phyloP scores from a whole-genome alignment of 2,888 invertebrate genomes.

The Nemapogon koenigi region DNA sequence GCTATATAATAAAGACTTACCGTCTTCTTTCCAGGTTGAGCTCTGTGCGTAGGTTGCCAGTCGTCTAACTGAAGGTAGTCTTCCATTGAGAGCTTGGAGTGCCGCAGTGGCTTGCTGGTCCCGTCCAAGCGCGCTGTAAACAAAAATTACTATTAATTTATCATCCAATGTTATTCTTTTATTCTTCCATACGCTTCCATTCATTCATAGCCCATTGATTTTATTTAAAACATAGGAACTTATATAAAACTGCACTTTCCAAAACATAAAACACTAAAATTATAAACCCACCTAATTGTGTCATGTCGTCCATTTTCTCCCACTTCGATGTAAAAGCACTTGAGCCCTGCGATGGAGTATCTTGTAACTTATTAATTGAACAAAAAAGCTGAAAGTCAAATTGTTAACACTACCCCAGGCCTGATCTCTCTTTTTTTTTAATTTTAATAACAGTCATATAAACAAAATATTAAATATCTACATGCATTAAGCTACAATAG shows the following conservation, averaged over 20 bases:
- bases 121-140: constrained; percentile 92
- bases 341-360: constrained; percentile 55
- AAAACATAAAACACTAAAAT: too few relatives aligned
- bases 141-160: too few relatives aligned
- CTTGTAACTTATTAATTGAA: constrained; percentile 35
- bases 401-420: constrained; percentile 44
- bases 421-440: neutral
- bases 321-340: constrained; percentile 72
- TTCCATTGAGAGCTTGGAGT: constrained; percentile 81
- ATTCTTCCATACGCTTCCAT: too few relatives aligned
- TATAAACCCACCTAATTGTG: constrained; percentile 80
- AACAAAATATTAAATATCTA: too few relatives aligned
- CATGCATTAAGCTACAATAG: too few relatives aligned
- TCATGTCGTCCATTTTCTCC: constrained; percentile 86
- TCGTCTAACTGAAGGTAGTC: constrained; percentile 91
- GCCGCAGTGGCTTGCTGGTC: constrained; percentile 75
- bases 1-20: constrained; percentile 75
- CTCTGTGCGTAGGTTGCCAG: constrained; percentile 65
- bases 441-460: too few relatives aligned
- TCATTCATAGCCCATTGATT: too few relatives aligned
- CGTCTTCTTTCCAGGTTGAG: constrained; percentile 84
- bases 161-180: too few relatives aligned
- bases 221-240: too few relatives aligned
- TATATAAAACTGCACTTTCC: too few relatives aligned
- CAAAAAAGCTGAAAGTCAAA: constrained; percentile 51